Conservation (phyloP, 2,888 invertebrate genomes). For the Peribatodes rhomboidaria region DNA sequence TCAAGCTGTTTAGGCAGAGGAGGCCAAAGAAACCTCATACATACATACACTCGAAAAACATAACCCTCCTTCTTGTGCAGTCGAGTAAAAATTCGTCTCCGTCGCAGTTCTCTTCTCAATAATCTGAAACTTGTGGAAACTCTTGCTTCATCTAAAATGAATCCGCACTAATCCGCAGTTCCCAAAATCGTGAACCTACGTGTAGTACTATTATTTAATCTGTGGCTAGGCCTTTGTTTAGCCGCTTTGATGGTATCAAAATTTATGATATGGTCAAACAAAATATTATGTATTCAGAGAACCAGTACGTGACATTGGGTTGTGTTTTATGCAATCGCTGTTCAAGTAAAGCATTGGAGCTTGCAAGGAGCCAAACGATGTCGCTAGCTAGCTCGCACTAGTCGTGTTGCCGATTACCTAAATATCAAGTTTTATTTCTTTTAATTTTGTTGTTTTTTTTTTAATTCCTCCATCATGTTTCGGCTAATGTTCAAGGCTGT, state of each 20-base stretch:
- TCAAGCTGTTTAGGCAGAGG: no score
- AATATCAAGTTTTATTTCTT: constrained; percentile 13
- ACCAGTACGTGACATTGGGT: constrained; percentile 67
- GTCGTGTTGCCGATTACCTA: constrained; percentile 44
- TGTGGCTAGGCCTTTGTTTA: constrained; percentile 36
- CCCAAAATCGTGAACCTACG: no score
- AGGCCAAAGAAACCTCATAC: no score
- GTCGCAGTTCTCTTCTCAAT: no score
- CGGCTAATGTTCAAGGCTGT: constrained; percentile 41
- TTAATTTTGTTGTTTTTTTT: no score
- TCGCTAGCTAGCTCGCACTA: constrained; percentile 46
- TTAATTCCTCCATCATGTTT: constrained; percentile 26
- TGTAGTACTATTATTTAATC: no score
- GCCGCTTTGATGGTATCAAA: constrained; percentile 36
- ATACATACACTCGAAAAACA: no score
- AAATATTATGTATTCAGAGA: constrained; percentile 59
- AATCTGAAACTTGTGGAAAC: not conserved
- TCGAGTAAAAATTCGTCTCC: no score
- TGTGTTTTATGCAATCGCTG: constrained; percentile 66
- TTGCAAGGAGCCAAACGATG: constrained; percentile 51
- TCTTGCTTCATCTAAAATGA: constrained; percentile 8
- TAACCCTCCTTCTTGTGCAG: no score
- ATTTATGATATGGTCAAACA: constrained; percentile 40
- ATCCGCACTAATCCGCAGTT: no score
- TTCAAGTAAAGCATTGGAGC: constrained; percentile 41